Conservation (phyloP, 2,797 vertebrate genomes). For the Acanthurus tractus region DNA sequence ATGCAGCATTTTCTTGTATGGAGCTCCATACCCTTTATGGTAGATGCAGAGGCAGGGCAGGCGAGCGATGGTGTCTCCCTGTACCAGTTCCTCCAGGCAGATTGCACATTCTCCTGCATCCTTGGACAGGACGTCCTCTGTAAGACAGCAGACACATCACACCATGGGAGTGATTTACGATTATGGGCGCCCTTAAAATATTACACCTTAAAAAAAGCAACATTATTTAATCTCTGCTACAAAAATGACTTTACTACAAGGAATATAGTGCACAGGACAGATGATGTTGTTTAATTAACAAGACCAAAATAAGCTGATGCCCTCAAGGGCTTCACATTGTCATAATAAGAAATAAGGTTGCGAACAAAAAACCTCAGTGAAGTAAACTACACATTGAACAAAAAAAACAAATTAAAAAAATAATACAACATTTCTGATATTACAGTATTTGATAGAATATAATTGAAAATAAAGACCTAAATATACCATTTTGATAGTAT, state of each 20-base stretch:
- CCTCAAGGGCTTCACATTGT: not conserved
- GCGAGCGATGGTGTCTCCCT: conserved; percentile 96
- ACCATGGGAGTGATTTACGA: not conserved
- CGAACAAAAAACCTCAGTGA: no score
- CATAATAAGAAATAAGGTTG: not conserved
- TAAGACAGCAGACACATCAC: conserved; percentile 57
- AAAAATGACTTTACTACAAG: not conserved
- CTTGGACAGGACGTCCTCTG: conserved; percentile 96
- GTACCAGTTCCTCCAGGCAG: conserved; percentile 94
- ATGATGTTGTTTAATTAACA: not conserved
- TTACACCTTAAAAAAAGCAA: no score
- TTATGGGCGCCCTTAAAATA: not conserved
- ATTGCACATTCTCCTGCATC: conserved; percentile 96
- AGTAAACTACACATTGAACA: no score
- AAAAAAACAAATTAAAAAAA: no score
- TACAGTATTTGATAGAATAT: no score
- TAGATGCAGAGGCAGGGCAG: conserved; percentile 98
- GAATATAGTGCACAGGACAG: not conserved
- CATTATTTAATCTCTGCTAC: not conserved
- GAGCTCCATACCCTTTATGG: conserved; percentile 90
- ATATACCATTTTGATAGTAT: no score
- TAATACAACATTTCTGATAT: no score
- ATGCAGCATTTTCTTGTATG: not conserved
- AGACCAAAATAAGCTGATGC: not conserved
- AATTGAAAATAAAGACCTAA: no score